These are phyloP conservation scores for Plutella xylostella DNA, from an alignment of 2,888 invertebrate species.

Conservation along the genomic window DNA sequence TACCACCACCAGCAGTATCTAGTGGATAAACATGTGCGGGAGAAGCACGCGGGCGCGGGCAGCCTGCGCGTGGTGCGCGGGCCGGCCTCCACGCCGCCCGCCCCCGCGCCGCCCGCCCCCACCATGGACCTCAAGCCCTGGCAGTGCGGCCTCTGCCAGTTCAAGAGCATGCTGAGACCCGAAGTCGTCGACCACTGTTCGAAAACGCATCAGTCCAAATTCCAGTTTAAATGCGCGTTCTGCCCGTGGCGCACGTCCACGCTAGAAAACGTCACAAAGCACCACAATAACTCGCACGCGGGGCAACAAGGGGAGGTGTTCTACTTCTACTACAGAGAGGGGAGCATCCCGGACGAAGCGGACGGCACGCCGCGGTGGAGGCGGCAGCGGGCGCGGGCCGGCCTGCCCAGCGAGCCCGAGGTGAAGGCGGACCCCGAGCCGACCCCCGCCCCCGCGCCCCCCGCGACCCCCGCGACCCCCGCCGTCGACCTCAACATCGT, in stretches of 20 bases:
- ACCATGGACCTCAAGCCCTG: slow-evolving; percentile 72
- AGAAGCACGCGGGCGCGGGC: slow-evolving; percentile 68
- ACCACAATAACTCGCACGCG: slow-evolving; percentile 71
- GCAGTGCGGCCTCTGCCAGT: slow-evolving; percentile 78
- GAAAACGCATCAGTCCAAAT: slow-evolving; percentile 71
- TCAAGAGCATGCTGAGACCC: slow-evolving; percentile 67
- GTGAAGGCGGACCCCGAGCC: slow-evolving; percentile 34
- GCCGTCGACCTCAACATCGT: slow-evolving; percentile 41
- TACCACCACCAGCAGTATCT: slow-evolving; percentile 72
- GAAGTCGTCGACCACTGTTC: slow-evolving; percentile 72
- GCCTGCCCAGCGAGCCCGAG: slow-evolving; percentile 18
- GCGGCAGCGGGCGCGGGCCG: slow-evolving; percentile 35
- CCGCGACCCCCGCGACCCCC: slow-evolving; percentile 7
- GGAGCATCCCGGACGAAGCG: slow-evolving; percentile 32
- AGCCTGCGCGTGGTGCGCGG: slow-evolving; percentile 47
- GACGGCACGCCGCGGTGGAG: slow-evolving; percentile 46
- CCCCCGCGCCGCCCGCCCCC: slow-evolving; percentile 24
- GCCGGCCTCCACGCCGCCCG: slow-evolving; percentile 22
- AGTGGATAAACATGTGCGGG: slow-evolving; percentile 75
- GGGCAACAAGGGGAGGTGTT: slow-evolving; percentile 42
- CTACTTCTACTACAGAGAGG: slow-evolving; percentile 68
- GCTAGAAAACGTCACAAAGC: slow-evolving; percentile 68
- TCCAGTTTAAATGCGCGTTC: slow-evolving; percentile 78
- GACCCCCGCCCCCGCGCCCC: slow-evolving; percentile 1
- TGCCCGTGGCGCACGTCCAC: slow-evolving; percentile 71